Evolutionary conservation across 2,888 invertebrate genomes (phyloP), one percentile per base, ranked within the genome.

Genomic region (Trissolcus brochymenae): DNA sequence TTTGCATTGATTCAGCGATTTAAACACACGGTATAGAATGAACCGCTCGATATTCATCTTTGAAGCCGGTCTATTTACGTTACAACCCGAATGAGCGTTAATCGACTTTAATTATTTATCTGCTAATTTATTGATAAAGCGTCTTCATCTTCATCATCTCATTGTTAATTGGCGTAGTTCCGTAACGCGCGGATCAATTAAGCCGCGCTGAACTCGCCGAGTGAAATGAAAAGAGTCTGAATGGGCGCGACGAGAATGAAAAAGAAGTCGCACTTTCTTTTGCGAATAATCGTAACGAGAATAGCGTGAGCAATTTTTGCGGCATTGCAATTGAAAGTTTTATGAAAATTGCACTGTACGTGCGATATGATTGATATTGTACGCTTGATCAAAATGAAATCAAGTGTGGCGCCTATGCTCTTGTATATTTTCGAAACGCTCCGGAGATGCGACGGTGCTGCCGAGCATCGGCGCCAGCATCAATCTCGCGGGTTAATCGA

Each of bases 401-500:
- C 40, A 51, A 51, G 40, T 51, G 40, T 40, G 17, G 29, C 51
- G 50, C 7, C 16, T 14, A 2, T 2, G 46, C 46, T 46, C 46
- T 46, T 16, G 1, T 14, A 13, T 43, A 6, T 43, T 43, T 3
- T 2, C 3, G 11, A 43, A 2, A 25, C 25, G 56, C 21, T 21
- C 4, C 43, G 43, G 43, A 21, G 57, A 56, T 41, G 56, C 21
- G 59, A 67, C 25, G 53, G 53, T 53, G 53, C 53, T 25, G 59
- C 53, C 40, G n/a, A n/a, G n/a, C 13, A 3, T 55, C 11, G 6
- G 43, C 70, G 70, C 70, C 21, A 55, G 70, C 70, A 61, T 60
- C 21, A 61, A 70, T 70, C 55, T 61, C 56, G 41, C 61, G 61
- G 61, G 70, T 61, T 70, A 62, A 70, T 70, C 70, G 70, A 70